Evolutionary conservation across 2,113 vertebrate species (phyloP), one percentile per base, ranked within the genome.

Genomic region (Phylloscopus trochilus): DNA sequence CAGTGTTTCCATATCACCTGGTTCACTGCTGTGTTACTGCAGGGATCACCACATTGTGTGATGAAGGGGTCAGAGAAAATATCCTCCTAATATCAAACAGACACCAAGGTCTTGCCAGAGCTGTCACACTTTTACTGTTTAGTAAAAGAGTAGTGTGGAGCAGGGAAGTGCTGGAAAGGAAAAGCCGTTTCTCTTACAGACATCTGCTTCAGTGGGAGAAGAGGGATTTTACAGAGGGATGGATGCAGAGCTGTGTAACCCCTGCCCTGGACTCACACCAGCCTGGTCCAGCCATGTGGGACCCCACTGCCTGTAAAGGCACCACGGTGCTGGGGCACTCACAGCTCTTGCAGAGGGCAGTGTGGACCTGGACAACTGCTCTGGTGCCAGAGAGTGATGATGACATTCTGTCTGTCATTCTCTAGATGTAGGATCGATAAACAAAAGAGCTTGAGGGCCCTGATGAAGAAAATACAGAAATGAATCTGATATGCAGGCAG

Each of bases 271-370:
- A 2, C 52, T 55, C 63, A 28, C 24, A 62, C 6, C 39, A 53
- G 2, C 7, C 41, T 67, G 41, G 21, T 28, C 13, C 27, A 52
- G 41, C 51, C 15, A 5, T 43, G 46, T 30, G 30, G 43, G 49
- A 69, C 8, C 15, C 6, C 53, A 43, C 3, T 5, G 2, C 22
- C 49, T 88, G 3, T 1, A 1, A 0, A 28, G 26, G 33, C 49
- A 37, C 8, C 26, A 16, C 3, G 0, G 35, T 31, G 23, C 27
- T 63, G 76, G 33, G 55, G 10, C 28, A 13, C 31, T 49, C 7
- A 28, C 35, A 22, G 12, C 6, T 37, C 20, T 24, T 63, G n/a
- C 55, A 84, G 31, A n/a, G 44, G 21, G 49, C n/a, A 60, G 0
- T 0, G 1, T 62, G 37, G 49, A 66, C 23, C 58, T 79, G 58